Conservation (phyloP, 2,113 vertebrate species). For the Tylochromis polylepis region DNA sequence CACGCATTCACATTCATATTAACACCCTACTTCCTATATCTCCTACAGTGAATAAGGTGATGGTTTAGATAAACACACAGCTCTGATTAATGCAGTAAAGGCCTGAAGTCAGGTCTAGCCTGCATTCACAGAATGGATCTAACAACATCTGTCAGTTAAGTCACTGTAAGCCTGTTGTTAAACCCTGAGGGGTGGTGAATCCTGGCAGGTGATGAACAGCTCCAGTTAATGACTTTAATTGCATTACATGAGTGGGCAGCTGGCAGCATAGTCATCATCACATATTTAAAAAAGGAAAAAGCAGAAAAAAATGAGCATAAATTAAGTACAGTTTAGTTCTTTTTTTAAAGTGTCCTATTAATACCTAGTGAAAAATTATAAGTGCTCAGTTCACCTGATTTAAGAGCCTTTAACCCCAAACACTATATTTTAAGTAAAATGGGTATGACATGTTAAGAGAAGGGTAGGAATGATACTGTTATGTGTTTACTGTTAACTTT, state of each 20-base stretch:
- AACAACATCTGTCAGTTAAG: constrained; percentile 27
- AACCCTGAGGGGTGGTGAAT: constrained; percentile 21
- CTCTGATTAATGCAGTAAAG: constrained; percentile 22
- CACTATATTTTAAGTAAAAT: neutral
- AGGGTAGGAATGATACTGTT: neutral
- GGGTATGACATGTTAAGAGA: neutral
- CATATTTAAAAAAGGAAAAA: neutral
- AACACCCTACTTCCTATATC: constrained; percentile 37
- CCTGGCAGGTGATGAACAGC: constrained; percentile 21
- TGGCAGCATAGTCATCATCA: neutral
- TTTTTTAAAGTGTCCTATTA: neutral
- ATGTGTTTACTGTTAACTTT: neutral
- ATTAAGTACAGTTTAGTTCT: neutral
- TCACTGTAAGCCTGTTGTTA: constrained; percentile 24
- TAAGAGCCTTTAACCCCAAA: neutral
- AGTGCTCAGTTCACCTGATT: neutral
- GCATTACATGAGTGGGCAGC: neutral
- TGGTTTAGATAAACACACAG: constrained; percentile 18
- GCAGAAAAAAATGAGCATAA: neutral
- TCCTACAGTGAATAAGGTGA: constrained; percentile 33
- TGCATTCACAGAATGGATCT: constrained; percentile 14
- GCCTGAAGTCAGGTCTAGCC: neutral
- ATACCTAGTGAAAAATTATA: neutral
- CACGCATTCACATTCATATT: constrained; percentile 63
- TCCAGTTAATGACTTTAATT: constrained; percentile 37